Percentiles rank a stretch among this genome's conserved stretches.
Conservation (phyloP, 2,797 vertebrate genomes). For the Dryobates pubescens region DNA sequence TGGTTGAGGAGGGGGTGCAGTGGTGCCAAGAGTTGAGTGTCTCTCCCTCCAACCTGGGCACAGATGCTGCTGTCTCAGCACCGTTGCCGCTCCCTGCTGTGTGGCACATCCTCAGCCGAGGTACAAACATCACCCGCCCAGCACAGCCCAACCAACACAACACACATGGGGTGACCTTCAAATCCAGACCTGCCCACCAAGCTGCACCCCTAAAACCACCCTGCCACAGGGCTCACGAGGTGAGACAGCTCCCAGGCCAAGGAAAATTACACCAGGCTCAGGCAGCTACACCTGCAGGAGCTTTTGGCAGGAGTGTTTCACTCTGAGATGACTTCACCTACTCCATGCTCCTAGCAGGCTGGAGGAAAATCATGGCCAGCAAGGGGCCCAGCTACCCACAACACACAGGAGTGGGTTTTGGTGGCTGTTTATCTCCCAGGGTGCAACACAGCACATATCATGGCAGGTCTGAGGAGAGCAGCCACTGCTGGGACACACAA, state of each 20-base stretch:
- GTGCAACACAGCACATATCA: background rate
- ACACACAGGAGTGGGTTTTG: background rate
- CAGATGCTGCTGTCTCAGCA: rapidly evolving
- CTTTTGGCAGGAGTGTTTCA: rapidly evolving
- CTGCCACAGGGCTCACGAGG: background rate
- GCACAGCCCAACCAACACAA: background rate
- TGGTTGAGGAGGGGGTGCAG: background rate
- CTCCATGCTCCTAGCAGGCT: background rate
- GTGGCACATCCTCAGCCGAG: background rate
- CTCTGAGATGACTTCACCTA: background rate
- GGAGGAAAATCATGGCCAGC: background rate
- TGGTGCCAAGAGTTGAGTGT: rapidly evolving
- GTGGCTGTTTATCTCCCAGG: background rate
- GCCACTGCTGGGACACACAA: background rate
- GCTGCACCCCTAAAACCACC: background rate
- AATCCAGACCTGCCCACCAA: background rate
- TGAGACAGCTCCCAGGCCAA: background rate
- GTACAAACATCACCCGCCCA: background rate
- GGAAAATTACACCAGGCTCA: background rate
- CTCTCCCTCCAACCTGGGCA: background rate
- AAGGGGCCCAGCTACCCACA: background rate
- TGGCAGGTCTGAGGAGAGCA: rapidly evolving
- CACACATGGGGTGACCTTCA: rapidly evolving
- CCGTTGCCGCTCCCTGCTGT: rapidly evolving
- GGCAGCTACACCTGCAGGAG: background rate